Percentiles rank a stretch among this genome's conserved stretches.
These are phyloP conservation scores for Muraenolepis orangiensis DNA, from an alignment of 2,797 vertebrate genomes.

Conservation along the genomic window DNA sequence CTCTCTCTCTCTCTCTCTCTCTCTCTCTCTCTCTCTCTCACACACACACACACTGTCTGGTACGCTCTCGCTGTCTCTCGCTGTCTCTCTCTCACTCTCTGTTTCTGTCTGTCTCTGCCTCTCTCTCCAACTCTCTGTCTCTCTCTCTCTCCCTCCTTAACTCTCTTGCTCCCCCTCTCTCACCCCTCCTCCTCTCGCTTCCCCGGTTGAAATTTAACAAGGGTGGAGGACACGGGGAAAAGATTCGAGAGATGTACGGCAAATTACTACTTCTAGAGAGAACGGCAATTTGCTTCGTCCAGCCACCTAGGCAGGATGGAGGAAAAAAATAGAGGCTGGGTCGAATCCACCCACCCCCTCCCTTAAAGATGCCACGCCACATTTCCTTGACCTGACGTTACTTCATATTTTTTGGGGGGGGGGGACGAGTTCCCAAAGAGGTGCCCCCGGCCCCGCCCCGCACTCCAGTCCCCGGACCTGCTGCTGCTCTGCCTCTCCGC, in stretches of 20 bases:
- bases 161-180: neutral
- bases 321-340: neutral
- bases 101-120: conserved; percentile 1
- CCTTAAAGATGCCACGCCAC: neutral
- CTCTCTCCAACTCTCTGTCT: conserved; percentile 26
- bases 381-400: neutral
- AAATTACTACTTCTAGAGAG: conserved; percentile 25
- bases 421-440: no score
- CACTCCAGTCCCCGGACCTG: no score
- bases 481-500: no score
- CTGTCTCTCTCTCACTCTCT: conserved; percentile 2
- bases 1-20: neutral
- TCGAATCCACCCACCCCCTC: neutral
- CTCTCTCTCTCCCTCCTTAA: neutral
- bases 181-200: neutral
- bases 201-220: conserved; percentile 11
- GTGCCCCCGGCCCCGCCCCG: no score
- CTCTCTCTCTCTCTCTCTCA: neutral
- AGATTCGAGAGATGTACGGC: conserved; percentile 21
- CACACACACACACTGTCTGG: no score
- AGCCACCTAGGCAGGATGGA: conserved; percentile 29
- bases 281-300: conserved; percentile 32
- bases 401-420: neutral
- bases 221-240: conserved; percentile 16
- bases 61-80: conserved; percentile 30